Base-by-base conservation (phyloP, 2,113 vertebrate species). In the Chionomys nivalis region DNA sequence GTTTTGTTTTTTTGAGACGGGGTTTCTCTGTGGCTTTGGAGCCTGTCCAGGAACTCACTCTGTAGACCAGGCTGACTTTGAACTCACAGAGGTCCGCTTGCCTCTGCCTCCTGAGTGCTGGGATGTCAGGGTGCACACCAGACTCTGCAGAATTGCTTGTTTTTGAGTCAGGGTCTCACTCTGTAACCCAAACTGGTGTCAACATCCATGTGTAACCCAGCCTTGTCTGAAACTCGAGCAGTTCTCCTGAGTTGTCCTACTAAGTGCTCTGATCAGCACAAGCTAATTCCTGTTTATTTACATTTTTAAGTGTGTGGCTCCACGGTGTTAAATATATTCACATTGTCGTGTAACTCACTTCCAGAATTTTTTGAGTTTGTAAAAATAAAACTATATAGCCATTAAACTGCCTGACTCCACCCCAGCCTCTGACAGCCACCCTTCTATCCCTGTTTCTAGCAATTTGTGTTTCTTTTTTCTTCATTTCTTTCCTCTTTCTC, bases 351-450 rank as follows among this genome's bases (percentile, higher is more conserved):
- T 19, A 70, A 58, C 39, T 63, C n/a, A 63, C 83, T 68, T 90
- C 89, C 33, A 88, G 68, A 66, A 76, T 26, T 65, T 49, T 63
- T 83, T 91, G 63, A 88, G 72, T 73, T 90, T 79, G 17, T 47
- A 87, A 92, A 96, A 70, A 17, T 90, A 75, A 96, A 93, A 82
- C 33, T 55, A 13, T 42, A 19, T 5, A 58, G 39, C 39, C 55
- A 65, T 65, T 39, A 61, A 79, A 58, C 31, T 82, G 24, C 39
- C 52, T 66, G 12, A 8, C 65, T 17, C 47, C 52, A 77, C 44
- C 26, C 23, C 33, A 87, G 19, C 10, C 39, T 19, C 42, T 24
- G 19, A 65, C 42, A 93, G 36, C 17, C 26, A 94, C 39, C 31
- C 10, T 78, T 87, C n/a, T 63, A 31, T 49, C n/a, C 61, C 42